Base-by-base conservation (phyloP, 1,140 invertebrate species). In the Agrypnia vestita region DNA sequence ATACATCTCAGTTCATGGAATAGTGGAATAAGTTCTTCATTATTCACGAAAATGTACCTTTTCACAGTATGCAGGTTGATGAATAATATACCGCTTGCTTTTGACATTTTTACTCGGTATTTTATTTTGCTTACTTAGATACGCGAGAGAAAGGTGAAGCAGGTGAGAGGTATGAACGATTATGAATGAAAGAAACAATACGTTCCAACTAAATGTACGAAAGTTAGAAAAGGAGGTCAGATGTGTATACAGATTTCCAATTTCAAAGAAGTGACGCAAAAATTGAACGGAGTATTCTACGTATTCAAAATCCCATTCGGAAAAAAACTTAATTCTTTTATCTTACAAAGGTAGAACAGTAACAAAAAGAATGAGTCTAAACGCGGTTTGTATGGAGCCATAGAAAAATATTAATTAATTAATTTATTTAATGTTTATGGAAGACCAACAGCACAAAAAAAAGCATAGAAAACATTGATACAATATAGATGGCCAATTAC, bases 211-310 rank as follows among this genome's bases (percentile, higher is more conserved):
- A 12, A 71, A 15, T 10, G n/a, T 7, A 62, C 74, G 74, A 76
- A 78, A 59, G 64, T 17, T 47, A 64, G 76, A 78, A 78, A 78
- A 78, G 76, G 76, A 78, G 64, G 62, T 69, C 76, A 74, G 67
- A 71, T 47, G 43, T 35, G 25, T 35, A 35, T 47, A 71, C 15
- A 44, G 51, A 78, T 78, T 76, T 77, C 75, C 56, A 77, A 64
- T 77, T 77, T 77, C 46, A 35, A 67, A 77, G 75, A 77, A 43
- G 75, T 64, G 21, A 59, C 59, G 59, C 21, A 43, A 74, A 56
- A 55, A 35, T 74, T 15, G 19, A 61, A 35, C 25, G 6, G 25
- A 35, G 25, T 35, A 35, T 35, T 35, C 25, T 35, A 35, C 25
- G 1, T 35, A 35, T 35, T 35, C 25, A 6, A 35, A 35, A 35